Conservation (phyloP, 2,113 vertebrate genomes). For the Nannospalax galili region DNA sequence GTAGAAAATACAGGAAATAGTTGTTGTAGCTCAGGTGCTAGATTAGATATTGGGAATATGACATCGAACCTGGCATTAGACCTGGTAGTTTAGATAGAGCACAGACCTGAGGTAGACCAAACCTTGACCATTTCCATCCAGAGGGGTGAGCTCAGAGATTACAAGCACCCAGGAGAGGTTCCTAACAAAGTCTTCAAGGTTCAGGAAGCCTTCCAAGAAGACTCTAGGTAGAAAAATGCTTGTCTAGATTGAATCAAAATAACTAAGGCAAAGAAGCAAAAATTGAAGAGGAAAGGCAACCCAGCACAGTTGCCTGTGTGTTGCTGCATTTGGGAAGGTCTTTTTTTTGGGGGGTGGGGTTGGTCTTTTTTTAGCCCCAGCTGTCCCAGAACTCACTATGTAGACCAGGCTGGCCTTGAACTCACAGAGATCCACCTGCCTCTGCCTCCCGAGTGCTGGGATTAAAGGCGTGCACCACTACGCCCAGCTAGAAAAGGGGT, state of each 20-base stretch:
- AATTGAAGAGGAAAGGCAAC: not conserved
- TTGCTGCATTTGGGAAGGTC: not conserved
- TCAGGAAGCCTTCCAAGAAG: not conserved
- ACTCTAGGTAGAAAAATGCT: not conserved
- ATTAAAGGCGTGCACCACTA: too few relatives aligned
- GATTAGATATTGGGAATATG: not conserved
- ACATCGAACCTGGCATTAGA: not conserved
- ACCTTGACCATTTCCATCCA: not conserved
- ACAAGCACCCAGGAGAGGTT: not conserved
- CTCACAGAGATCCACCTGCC: too few relatives aligned
- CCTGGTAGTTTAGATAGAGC: not conserved
- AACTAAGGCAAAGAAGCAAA: not conserved
- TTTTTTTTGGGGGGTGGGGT: too few relatives aligned
- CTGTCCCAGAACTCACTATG: too few relatives aligned
- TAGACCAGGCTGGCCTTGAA: too few relatives aligned
- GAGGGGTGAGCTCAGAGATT: not conserved
- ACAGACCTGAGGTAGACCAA: not conserved
- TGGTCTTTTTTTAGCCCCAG: too few relatives aligned
- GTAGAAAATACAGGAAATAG: not conserved
- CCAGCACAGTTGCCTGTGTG: not conserved
- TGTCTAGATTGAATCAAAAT: not conserved
- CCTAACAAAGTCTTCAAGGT: not conserved
- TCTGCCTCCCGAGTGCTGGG: too few relatives aligned
- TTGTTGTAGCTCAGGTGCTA: not conserved
- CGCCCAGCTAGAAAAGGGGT: too few relatives aligned